Evolutionary conservation across 2,888 invertebrate genomes (phyloP).

Genomic region (Zhengitettix transpicula): DNA sequence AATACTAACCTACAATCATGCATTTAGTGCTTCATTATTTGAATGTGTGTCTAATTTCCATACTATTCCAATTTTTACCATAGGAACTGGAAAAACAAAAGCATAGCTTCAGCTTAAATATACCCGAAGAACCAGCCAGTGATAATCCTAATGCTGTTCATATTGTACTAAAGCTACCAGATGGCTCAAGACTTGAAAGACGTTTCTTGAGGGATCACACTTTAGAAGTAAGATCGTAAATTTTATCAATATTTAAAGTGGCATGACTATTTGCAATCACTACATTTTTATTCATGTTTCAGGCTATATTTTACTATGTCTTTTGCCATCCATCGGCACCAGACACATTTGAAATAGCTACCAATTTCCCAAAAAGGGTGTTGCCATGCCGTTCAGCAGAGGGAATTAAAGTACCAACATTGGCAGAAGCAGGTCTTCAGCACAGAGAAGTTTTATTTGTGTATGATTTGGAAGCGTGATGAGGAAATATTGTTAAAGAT

Average conservation of each 20-base stretch:
- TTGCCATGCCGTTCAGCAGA: conserved; percentile 46
- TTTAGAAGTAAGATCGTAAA: conserved; percentile 45
- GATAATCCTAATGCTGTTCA: conserved; percentile 53
- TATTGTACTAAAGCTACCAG: conserved; percentile 81
- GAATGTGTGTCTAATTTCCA: conserved; percentile 17
- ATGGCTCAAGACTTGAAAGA: conserved; percentile 73
- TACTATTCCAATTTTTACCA: conserved; percentile 29
- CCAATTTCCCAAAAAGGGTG: conserved; percentile 83
- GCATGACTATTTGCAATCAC: too few species aligned
- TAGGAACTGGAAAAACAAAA: conserved; percentile 37
- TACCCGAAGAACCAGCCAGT: conserved; percentile 62
- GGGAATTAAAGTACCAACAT: conserved; percentile 34
- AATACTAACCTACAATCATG: background rate
- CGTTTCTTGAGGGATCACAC: conserved; percentile 69
- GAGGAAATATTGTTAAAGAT: too few species aligned
- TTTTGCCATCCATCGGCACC: conserved; percentile 91
- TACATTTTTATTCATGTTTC: conserved; percentile 10
- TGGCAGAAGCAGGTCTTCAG: conserved; percentile 66
- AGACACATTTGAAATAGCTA: conserved; percentile 84
- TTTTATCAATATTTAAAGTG: background rate
- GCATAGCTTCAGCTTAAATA: conserved; percentile 40
- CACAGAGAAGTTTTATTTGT: conserved; percentile 86
- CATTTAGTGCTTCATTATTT: background rate
- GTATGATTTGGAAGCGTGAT: conserved; percentile 71
- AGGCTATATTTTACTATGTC: conserved; percentile 89